Evolutionary conservation across 2,797 vertebrate species (phyloP).

Genomic region (Platyrinchus mystaceus): DNA sequence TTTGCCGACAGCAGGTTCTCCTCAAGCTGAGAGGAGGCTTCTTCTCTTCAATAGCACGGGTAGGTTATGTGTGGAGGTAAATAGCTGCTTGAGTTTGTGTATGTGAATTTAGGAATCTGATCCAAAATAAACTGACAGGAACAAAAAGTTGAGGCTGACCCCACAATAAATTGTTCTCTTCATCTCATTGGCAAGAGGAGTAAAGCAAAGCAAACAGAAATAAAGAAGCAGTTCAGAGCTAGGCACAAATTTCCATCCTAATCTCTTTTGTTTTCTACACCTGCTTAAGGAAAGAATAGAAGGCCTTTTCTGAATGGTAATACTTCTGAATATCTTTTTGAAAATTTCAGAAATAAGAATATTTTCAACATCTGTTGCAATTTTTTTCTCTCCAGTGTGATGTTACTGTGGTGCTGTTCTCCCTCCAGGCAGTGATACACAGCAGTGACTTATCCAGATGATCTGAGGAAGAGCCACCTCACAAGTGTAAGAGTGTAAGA

Average conservation of each 20-base stretch:
- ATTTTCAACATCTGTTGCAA: background rate
- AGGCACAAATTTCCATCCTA: background rate
- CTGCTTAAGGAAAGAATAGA: background rate
- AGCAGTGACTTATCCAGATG: background rate
- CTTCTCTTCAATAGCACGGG: background rate
- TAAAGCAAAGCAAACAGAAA: background rate
- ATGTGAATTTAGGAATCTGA: background rate
- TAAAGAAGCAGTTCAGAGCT: background rate
- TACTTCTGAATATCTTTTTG: background rate
- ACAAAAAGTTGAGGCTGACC: background rate
- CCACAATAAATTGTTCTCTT: background rate
- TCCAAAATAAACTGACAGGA: background rate
- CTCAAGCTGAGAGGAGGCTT: conserved; percentile 18
- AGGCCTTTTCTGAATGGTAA: background rate
- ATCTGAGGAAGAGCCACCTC: background rate
- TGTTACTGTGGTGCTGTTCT: fast-evolving
- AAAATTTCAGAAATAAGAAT: background rate
- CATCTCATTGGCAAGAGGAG: background rate
- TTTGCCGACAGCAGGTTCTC: conserved; percentile 48
- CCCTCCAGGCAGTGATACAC: fast-evolving
- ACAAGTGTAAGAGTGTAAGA: fast-evolving
- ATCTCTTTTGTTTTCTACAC: background rate
- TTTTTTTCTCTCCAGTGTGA: background rate
- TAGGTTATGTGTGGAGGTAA: background rate
- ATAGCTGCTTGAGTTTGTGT: background rate